Percentiles rank a stretch among this genome's conserved stretches.
phyloP scores from a whole-genome alignment of 2,888 invertebrate species.

The Dasysyrphus tricinctus region DNA sequence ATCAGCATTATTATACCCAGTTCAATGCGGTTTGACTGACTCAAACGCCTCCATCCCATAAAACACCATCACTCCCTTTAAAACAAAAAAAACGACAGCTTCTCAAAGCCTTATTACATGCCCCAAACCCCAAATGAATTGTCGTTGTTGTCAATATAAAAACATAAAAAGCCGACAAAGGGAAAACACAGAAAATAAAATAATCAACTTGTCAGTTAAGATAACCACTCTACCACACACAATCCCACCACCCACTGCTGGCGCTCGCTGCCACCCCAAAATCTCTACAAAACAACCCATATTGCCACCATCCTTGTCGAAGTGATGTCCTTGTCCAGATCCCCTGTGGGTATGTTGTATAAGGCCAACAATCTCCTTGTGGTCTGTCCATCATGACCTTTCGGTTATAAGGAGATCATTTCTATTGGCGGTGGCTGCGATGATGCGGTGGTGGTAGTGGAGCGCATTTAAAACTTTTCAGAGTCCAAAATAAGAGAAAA shows the following conservation, averaged over 20 bases:
- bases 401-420: conserved; percentile 33
- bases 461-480: conserved; percentile 10
- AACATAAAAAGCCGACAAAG: conserved; percentile 56
- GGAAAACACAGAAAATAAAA: conserved; percentile 66
- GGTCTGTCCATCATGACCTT: conserved; percentile 38
- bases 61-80: neutral
- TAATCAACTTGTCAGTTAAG: conserved; percentile 75
- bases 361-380: conserved; percentile 33
- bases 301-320: conserved; percentile 25
- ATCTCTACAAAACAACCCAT: neutral
- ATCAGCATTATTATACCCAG: conserved; percentile 23
- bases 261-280: neutral
- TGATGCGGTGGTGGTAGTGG: neutral
- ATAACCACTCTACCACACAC: conserved; percentile 57
- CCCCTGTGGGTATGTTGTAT: conserved; percentile 19
- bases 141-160: conserved; percentile 66
- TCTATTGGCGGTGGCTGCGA: neutral
- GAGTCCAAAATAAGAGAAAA: conserved; percentile 18
- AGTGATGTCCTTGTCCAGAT: neutral
- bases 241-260: neutral
- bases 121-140: conserved; percentile 60
- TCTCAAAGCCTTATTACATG: conserved; percentile 57
- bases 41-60: neutral
- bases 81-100: neutral
- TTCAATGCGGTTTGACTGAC: conserved; percentile 55